These are phyloP conservation scores for Pammene aurita DNA, from an alignment of 2,888 invertebrate genomes.

Conservation along the genomic window DNA sequence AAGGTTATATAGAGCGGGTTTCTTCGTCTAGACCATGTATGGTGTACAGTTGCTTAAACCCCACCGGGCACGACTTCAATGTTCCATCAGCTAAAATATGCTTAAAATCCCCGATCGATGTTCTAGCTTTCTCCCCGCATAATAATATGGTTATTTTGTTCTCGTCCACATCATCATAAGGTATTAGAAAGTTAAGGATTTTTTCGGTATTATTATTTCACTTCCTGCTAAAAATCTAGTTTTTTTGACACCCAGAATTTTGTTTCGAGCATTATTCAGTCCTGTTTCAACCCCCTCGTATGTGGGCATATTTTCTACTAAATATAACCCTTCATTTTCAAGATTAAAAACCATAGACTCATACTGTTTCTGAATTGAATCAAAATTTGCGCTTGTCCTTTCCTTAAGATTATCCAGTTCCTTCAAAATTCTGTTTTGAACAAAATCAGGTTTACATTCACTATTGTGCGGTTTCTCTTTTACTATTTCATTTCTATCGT, in stretches of 20 bases:
- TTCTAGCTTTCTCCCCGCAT: not conserved
- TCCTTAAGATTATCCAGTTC: conserved; percentile 2
- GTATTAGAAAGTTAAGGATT: not conserved
- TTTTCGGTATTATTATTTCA: not conserved
- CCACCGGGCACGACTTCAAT: conserved; percentile 4
- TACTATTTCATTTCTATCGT: not conserved
- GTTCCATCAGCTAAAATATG: conserved; percentile 1
- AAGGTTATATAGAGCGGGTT: not conserved
- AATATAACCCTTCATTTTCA: not conserved
- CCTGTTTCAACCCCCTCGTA: not conserved
- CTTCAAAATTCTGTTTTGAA: not conserved
- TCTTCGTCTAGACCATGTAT: conserved; percentile 2
- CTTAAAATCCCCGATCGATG: not conserved
- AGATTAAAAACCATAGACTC: not conserved
- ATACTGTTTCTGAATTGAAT: conserved; percentile 1
- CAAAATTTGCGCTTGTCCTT: conserved; percentile 2
- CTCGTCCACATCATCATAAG: not conserved
- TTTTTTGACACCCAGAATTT: not conserved
- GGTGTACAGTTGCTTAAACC: conserved; percentile 4
- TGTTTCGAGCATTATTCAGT: not conserved
- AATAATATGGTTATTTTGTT: not conserved
- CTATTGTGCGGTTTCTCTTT: no score
- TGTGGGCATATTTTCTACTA: not conserved
- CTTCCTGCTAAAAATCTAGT: not conserved
- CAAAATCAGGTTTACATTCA: no score